Evolutionary conservation across 2,888 invertebrate species (phyloP), one percentile per base, ranked within the genome.

Genomic region (Drosophila paranaensis): DNA sequence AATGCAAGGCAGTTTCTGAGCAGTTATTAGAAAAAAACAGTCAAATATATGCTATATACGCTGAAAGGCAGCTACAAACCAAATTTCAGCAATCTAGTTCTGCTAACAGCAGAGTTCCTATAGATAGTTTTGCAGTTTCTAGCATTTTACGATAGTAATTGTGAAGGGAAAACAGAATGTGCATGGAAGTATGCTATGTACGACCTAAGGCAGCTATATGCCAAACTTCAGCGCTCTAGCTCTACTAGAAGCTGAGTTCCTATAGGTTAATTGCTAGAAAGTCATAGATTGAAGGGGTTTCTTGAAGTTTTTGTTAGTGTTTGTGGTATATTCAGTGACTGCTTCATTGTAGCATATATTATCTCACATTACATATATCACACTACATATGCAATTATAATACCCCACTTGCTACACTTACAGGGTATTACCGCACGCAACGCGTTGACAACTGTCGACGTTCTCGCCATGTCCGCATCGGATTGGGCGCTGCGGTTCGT

Each of bases 391-490:
- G 20, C 20, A 2, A 16, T 10, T 1, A 6, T 16, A 13, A 60
- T n/a, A n/a, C 43, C 42, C 6, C 13, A 35, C 0, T 2, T 16
- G 14, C 14, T 2, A 1, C 2, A 10, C 16, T 14, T 64, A 40
- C 48, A 65, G 71, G 58, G 74, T 51, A 65, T 65, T 2, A 16
- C 14, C n/a, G 33, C 54, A 42, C 60, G 64, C 73, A 60, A 45
- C 58, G 60, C 67, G 77, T 68, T 77, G 72, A 71, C 76, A 72
- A 68, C 63, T 48, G 53, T 63, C 64, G 75, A 48, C 63, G 64
- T 68, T 72, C 72, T 77, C 73, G 67, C 72, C n/a, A 73, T 73
- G 77, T 77, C 76, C 77, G 77, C 76, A 77, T 78, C 62, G 46
- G 39, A n/a, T 13, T 16, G 61, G 70, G 25, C 40, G 42, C 60